Evolutionary conservation across 1,140 invertebrate species (phyloP).

Genomic region (Formica exsecta): DNA sequence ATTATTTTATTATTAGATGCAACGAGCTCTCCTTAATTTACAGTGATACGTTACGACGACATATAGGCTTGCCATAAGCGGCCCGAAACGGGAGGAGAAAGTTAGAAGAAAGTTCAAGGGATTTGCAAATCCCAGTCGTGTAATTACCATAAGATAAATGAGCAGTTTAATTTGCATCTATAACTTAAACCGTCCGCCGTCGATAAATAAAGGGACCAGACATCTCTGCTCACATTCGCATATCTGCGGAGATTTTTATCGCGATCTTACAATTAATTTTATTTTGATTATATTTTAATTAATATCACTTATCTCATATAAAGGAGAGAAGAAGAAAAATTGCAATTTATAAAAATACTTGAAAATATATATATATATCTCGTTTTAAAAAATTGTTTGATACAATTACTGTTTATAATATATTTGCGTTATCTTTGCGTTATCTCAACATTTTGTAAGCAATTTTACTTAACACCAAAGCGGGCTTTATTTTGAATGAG

Average conservation of each 20-base stretch:
- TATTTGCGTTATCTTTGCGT: not conserved
- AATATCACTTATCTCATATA: not conserved
- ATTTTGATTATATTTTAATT: conserved; percentile 17
- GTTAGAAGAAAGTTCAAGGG: conserved; percentile 60
- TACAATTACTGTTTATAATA: not conserved
- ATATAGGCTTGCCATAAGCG: conserved; percentile 29
- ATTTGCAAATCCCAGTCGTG: conserved; percentile 60
- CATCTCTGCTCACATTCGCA: conserved; percentile 17
- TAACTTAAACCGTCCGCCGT: conserved; percentile 38
- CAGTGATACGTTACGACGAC: conserved; percentile 35
- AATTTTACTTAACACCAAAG: conserved; percentile 55
- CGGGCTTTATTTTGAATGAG: conserved; percentile 43
- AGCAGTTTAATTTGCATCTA: conserved; percentile 62
- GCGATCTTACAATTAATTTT: not conserved
- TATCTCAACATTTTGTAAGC: conserved; percentile 40
- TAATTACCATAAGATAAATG: conserved; percentile 63
- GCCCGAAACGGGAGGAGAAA: conserved; percentile 33
- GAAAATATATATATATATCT: not conserved
- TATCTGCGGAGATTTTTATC: conserved; percentile 12
- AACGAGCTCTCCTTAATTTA: conserved; percentile 32
- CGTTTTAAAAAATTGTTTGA: not conserved
- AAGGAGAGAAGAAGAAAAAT: not conserved
- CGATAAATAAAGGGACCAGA: conserved; percentile 43
- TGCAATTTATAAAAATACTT: not conserved
- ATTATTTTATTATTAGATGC: not conserved